Percentiles rank a stretch among this genome's conserved stretches.
These are phyloP conservation scores for Nanorana parkeri DNA, from an alignment of 2,113 vertebrate species.

Conservation along the genomic window DNA sequence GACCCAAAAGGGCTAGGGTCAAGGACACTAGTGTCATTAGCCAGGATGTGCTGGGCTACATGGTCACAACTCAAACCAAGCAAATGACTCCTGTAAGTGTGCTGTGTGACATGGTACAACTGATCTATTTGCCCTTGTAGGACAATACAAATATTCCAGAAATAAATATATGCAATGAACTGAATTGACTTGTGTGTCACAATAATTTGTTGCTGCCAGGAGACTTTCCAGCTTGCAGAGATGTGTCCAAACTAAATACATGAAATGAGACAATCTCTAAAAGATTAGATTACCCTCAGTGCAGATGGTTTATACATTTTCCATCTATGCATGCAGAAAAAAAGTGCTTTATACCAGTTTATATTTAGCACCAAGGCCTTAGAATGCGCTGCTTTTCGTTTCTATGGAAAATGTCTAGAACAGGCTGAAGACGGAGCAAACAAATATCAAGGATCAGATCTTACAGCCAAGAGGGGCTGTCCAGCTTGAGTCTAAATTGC, in stretches of 20 bases:
- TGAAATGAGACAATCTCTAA: conserved; percentile 38
- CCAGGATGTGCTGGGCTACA: not conserved
- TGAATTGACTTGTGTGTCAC: conserved; percentile 48
- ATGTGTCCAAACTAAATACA: conserved; percentile 44
- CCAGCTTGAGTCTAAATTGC: too few relatives aligned
- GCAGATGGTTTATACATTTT: conserved; percentile 46
- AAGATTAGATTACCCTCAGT: conserved; percentile 46
- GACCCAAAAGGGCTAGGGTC: not conserved
- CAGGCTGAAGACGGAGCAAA: not conserved
- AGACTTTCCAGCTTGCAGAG: conserved; percentile 26
- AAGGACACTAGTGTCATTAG: not conserved
- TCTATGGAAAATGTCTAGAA: not conserved
- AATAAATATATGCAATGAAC: conserved; percentile 44
- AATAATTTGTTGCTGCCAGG: conserved; percentile 32
- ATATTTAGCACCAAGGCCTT: not conserved
- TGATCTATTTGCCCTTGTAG: conserved; percentile 8
- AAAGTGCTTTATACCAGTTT: not conserved
- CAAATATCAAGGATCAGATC: not conserved
- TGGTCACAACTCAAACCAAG: not conserved
- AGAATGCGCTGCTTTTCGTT: not conserved
- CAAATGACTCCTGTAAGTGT: not conserved
- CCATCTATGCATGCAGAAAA: conserved; percentile 32
- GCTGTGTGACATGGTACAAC: conserved; percentile 10
- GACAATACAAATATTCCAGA: conserved; percentile 41
- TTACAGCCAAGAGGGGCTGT: not conserved